Evolutionary conservation across 2,797 vertebrate genomes (phyloP), one percentile per base, ranked within the genome.

Genomic region (Numenius phaeopus): DNA sequence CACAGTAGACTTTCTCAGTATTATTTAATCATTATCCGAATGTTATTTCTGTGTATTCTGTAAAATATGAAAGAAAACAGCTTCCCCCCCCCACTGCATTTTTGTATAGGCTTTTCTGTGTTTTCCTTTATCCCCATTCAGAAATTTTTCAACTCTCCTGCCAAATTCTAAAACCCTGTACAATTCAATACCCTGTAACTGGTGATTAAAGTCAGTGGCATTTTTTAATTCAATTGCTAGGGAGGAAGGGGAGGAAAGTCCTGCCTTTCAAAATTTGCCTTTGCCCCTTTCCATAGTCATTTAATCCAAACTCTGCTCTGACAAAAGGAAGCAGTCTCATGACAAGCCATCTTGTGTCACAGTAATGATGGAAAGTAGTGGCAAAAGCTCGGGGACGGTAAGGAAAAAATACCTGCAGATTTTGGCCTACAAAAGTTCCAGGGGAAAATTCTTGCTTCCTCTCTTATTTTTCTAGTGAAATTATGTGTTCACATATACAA

Each of bases 21-120:
- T 97, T 96, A 97, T 98, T 97, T 97, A 97, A 96, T 94, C 87
- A 93, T 96, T 97, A 91, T 67, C 77, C 87, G 94, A 98, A 95
- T 97, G 94, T 96, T 97, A 95, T 95, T 98, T 97, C 91, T 97
- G 77, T 47, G 67, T 95, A 72, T 82, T 94, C 79, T 87, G 58
- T 91, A 59, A 96, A 94, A 83, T 87, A 66, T 47, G 42, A 89
- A 96, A 94, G 77, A 96, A 96, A 95, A 50, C 37, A 89, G 49
- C 8, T 58, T 7, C 1, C 1, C 27, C 11, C 23, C 47, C 47
- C 22, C 23, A n/a, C 34, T 79, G 66, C 37, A 62, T 83, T 91
- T 90, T 93, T 83, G 80, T 62, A 46, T 62, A 91, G 55, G 37
- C 42, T 93, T 97, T 95, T 89, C 67, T 97, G 65, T 87, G 87